A percentile compares a stretch with the other conserved stretches of the same genome.
Conservation (phyloP, 2,113 vertebrate species). For the Phalacrocorax aristotelis region DNA sequence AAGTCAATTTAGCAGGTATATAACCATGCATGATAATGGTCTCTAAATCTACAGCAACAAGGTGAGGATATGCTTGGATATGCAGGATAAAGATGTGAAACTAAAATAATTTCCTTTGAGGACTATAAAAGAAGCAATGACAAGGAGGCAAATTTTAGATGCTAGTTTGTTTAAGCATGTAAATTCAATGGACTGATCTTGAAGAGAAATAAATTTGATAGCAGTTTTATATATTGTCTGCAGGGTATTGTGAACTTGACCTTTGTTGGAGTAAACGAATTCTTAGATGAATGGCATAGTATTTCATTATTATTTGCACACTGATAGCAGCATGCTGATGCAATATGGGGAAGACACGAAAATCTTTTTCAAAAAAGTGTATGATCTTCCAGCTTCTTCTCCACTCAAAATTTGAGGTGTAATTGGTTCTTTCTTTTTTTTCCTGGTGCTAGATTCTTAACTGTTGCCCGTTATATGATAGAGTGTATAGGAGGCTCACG, state of each 20-base stretch:
- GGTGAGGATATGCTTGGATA: slow-evolving; percentile 35
- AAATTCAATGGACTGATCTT: slow-evolving; percentile 56
- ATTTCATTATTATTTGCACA: slow-evolving; percentile 4
- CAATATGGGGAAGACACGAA: background rate
- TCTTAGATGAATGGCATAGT: background rate
- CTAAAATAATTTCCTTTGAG: slow-evolving; percentile 51
- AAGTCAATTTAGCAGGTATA: slow-evolving; percentile 53
- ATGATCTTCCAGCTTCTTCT: background rate
- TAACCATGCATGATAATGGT: slow-evolving; percentile 45
- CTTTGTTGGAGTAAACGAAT: slow-evolving; percentile 2
- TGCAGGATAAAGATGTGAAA: slow-evolving; percentile 39
- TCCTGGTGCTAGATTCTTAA: background rate
- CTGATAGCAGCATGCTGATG: background rate
- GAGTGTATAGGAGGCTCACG: background rate
- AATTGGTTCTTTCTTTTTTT: background rate
- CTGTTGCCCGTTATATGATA: background rate
- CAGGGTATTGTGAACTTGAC: slow-evolving; percentile 43
- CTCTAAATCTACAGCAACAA: slow-evolving; percentile 47
- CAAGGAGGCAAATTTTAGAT: slow-evolving; percentile 36
- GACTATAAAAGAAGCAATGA: slow-evolving; percentile 37
- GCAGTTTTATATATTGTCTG: background rate
- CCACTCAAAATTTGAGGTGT: background rate
- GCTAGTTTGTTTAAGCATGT: slow-evolving; percentile 55
- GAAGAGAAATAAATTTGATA: slow-evolving; percentile 43
- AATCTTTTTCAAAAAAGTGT: background rate